Evolutionary conservation across 2,888 invertebrate genomes (phyloP).

Genomic region (Hoplodrina ambigua): DNA sequence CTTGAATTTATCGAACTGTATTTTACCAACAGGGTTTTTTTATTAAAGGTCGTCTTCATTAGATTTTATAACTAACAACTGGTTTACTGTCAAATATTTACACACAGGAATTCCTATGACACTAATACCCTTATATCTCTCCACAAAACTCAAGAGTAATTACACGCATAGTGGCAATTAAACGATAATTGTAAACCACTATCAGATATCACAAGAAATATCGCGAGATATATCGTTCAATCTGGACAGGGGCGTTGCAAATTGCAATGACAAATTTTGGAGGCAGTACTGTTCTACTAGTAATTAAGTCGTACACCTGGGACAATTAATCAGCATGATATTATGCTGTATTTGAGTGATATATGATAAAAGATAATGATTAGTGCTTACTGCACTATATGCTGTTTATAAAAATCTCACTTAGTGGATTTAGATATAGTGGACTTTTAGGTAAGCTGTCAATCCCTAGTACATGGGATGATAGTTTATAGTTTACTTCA

Average conservation of each 20-base stretch:
- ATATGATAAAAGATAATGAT: slow-evolving; percentile 31
- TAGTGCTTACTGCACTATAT: neutral
- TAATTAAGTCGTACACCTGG: slow-evolving; percentile 83
- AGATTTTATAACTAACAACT: neutral
- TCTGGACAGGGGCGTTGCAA: slow-evolving; percentile 64
- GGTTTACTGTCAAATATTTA: too few species aligned
- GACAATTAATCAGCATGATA: slow-evolving; percentile 74
- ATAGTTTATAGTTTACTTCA: too few species aligned
- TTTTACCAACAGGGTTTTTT: too few species aligned
- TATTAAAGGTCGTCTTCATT: too few species aligned
- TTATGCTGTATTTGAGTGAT: slow-evolving; percentile 43
- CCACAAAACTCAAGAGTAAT: slow-evolving; percentile 6
- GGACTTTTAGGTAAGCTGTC: too few species aligned
- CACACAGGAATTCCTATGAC: neutral
- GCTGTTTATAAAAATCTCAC: too few species aligned
- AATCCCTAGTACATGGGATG: too few species aligned
- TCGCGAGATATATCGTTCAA: slow-evolving; percentile 68
- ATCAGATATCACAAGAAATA: slow-evolving; percentile 66
- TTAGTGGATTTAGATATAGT: too few species aligned
- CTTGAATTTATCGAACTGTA: too few species aligned
- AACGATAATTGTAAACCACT: slow-evolving; percentile 53
- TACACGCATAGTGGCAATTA: slow-evolving; percentile 35
- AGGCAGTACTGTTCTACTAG: slow-evolving; percentile 60
- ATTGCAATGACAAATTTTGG: slow-evolving; percentile 68
- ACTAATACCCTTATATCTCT: neutral